Conservation (phyloP, 2,888 invertebrate species). For the Yponomeuta evonymella region DNA sequence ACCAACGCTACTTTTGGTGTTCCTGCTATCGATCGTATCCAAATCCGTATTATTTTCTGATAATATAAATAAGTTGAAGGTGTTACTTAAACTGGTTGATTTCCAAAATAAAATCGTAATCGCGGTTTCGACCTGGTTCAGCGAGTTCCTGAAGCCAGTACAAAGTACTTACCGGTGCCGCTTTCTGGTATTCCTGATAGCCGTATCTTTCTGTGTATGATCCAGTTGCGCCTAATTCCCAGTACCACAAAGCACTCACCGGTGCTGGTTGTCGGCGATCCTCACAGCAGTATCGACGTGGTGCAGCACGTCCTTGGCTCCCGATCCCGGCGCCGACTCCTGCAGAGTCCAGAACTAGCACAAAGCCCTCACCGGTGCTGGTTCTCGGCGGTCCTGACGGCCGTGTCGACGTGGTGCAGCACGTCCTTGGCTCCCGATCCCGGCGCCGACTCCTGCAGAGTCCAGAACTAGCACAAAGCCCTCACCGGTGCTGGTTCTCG, state of each 20-base stretch:
- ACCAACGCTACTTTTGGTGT: too few relatives aligned
- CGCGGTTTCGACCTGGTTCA: too few relatives aligned
- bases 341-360: not conserved
- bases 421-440: constrained; percentile 50
- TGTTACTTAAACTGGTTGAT: too few relatives aligned
- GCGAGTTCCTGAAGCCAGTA: too few relatives aligned
- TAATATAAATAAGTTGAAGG: too few relatives aligned
- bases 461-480: not conserved
- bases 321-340: too few relatives aligned
- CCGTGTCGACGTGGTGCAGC: constrained; percentile 60
- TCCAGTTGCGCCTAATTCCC: not conserved
- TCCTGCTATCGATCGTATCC: too few relatives aligned
- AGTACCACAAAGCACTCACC: constrained; percentile 34
- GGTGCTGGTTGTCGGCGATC: constrained; percentile 65
- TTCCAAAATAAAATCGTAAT: too few relatives aligned
- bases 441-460: not conserved
- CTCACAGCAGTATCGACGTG: constrained; percentile 62
- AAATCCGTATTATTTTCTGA: too few relatives aligned
- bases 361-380: constrained; percentile 55
- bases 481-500: constrained; percentile 67
- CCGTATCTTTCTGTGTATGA: constrained; percentile 42
- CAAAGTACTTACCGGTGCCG: constrained; percentile 66
- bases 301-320: constrained; percentile 62
- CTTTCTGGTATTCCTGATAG: constrained; percentile 63
- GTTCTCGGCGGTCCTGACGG: constrained; percentile 64